phyloP scores from a whole-genome alignment of 2,888 invertebrate genomes.

The Adineta ricciae region DNA sequence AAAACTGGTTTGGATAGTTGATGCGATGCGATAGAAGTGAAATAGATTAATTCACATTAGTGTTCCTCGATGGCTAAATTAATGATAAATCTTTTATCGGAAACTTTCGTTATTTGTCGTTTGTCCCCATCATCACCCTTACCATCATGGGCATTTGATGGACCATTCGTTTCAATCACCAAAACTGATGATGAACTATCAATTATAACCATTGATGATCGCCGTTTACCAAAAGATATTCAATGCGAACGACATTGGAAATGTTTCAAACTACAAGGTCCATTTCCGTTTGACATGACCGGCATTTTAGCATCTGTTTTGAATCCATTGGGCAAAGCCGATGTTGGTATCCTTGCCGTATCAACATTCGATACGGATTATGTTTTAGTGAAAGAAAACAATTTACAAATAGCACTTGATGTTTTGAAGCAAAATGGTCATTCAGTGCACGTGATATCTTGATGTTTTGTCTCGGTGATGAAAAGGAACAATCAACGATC shows the following conservation, averaged over 20 bases:
- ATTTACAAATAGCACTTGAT: background rate
- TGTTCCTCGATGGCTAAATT: background rate
- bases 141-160: background rate
- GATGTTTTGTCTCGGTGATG: no score
- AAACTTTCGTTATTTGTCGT: conserved; percentile 1
- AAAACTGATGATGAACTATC: conserved; percentile 1
- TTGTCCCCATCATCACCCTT: background rate
- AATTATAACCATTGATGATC: background rate
- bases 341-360: background rate
- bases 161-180: background rate
- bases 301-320: background rate
- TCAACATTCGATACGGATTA: conserved; percentile 10
- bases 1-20: no score
- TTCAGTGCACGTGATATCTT: background rate
- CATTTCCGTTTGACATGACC: background rate
- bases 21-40: no score
- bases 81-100: background rate
- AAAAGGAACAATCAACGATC: no score
- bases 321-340: background rate
- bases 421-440: background rate
- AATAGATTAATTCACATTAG: no score
- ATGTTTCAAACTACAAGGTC: background rate
- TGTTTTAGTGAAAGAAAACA: background rate
- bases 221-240: background rate
- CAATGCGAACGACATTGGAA: background rate